Percentiles rank a stretch among this genome's conserved stretches.
Evolutionary conservation across 2,113 vertebrate genomes (phyloP).

Genomic region (Heptranchias perlo): DNA sequence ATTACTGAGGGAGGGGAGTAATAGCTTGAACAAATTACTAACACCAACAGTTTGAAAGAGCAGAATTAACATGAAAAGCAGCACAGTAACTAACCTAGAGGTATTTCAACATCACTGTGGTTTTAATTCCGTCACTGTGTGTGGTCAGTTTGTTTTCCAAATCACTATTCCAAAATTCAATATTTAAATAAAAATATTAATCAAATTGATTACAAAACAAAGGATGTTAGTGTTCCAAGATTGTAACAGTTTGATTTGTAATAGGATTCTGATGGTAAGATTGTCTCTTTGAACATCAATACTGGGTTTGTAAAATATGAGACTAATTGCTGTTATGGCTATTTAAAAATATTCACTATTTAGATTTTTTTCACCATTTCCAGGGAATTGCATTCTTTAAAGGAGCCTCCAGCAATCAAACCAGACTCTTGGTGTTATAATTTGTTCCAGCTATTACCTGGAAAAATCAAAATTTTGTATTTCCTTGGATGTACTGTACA

Average conservation of each 20-base stretch:
- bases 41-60: not conserved
- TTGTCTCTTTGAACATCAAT: not conserved
- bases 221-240: not conserved
- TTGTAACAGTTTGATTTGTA: not conserved
- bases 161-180: not conserved
- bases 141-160: not conserved
- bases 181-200: not conserved
- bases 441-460: not conserved
- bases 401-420: not conserved
- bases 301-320: not conserved
- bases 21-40: not conserved
- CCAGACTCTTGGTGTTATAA: not conserved
- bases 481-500: not conserved
- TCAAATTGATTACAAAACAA: not conserved
- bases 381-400: not conserved
- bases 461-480: not conserved
- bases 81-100: not conserved
- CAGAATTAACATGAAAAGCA: not conserved
- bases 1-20: not conserved
- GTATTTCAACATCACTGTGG: not conserved
- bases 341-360: not conserved
- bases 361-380: not conserved
- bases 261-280: not conserved
- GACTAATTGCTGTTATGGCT: not conserved
- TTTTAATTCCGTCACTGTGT: not conserved